Base-by-base conservation (phyloP, 2,888 invertebrate genomes). In the Ceriagrion tenellum region DNA sequence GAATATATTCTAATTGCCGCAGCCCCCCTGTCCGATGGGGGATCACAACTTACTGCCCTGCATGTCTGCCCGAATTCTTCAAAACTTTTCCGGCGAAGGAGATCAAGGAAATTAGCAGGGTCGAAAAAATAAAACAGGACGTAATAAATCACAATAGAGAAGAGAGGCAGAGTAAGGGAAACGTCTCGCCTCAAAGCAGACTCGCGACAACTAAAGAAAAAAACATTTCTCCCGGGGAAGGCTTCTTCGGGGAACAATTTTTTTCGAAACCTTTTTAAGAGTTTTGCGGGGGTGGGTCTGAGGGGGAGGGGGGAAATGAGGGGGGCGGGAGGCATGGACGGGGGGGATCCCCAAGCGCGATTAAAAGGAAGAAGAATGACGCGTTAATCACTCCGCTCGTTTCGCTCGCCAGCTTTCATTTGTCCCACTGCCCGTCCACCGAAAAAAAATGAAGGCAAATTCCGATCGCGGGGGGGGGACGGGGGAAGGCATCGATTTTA, bases 351-450 rank as follows among this genome's bases (percentile, higher is more conserved):
- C 69, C 26, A n/a, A 8, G 20, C 69, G n/a, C 69, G 69, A 59
- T 59, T 59, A 59, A 59, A 69, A 69, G 69, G 10, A 69, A n/a
- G 69, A 69, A 69, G 69, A 69, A 69, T 69, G 69, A n/a, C n/a
- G n/a, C 69, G 69, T n/a, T 69, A 69, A 69, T 69, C n/a, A n/a
- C 69, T n/a, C 69, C 12, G n/a, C 59, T 59, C 59, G 6, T 59
- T 59, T 59, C 59, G 59, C 69, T 69, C 69, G 69, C n/a, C 69
- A n/a, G 69, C n/a, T 69, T 69, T 69, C 69, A 69, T 69, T 69
- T 26, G 69, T 13, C 69, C 69, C n/a, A 20, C 59, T 16, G 20
- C 59, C n/a, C 69, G n/a, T 69, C 69, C 69, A 69, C n/a, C 69
- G n/a, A 69, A 69, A 69, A n/a, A 59, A 59, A 59, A 59, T 16